Conservation (phyloP, 2,888 invertebrate species). For the Torymus aiolomorphi region DNA sequence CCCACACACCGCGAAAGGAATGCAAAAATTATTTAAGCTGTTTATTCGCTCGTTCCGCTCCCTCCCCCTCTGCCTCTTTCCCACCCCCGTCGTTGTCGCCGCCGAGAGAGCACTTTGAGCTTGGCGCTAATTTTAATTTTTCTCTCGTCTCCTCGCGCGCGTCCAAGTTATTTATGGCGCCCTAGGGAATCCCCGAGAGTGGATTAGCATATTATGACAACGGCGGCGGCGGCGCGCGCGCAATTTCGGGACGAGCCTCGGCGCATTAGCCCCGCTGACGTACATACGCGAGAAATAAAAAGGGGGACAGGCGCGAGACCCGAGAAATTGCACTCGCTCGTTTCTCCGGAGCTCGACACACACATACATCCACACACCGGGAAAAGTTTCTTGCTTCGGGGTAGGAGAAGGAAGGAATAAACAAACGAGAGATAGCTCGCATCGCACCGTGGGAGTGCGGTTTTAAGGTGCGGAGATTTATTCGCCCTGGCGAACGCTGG, state of each 20-base stretch:
- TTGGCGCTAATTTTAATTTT: conserved; percentile 60
- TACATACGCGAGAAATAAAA: conserved; percentile 13
- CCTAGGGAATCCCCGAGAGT: conserved; percentile 49
- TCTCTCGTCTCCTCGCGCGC: conserved; percentile 45
- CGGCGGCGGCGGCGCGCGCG: conserved; percentile 21
- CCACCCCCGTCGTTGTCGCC: background rate
- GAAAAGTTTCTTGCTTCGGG: conserved; percentile 11
- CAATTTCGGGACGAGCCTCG: conserved; percentile 45
- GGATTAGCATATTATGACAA: conserved; percentile 59
- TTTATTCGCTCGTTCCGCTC: conserved; percentile 40
- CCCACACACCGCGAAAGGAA: conserved; percentile 4
- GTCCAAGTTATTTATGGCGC: conserved; percentile 56
- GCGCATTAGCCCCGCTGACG: conserved; percentile 29
- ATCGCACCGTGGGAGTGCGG: conserved; percentile 3
- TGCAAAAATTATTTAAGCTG: conserved; percentile 50
- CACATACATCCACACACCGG: background rate
- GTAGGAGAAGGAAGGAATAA: background rate
- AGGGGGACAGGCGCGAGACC: conserved; percentile 14
- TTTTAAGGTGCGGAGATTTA: conserved; percentile 7
- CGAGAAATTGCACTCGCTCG: conserved; percentile 33
- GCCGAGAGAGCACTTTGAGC: conserved; percentile 47
- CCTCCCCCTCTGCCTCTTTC: background rate
- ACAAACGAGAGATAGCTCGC: background rate
- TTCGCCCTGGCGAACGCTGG: background rate
- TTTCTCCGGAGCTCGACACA: background rate